Percentiles rank a stretch among this genome's conserved stretches.
These are phyloP conservation scores for Leucoraja ocellata DNA, from an alignment of 2,797 vertebrate genomes.

Conservation along the genomic window DNA sequence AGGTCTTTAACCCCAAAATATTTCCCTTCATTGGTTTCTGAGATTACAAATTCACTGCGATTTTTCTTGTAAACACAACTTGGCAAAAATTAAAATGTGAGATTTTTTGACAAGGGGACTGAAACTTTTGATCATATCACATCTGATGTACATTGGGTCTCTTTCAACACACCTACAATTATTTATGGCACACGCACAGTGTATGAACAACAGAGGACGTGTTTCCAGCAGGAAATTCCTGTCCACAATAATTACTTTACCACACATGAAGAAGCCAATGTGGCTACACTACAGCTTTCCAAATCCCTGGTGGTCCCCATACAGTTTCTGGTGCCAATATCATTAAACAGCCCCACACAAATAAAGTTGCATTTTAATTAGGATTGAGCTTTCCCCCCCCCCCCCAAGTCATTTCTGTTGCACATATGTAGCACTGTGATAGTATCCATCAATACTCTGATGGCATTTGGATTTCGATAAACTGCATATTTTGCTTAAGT, in stretches of 20 bases:
- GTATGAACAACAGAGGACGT: slow-evolving; percentile 37
- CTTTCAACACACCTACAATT: slow-evolving; percentile 37
- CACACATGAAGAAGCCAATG: slow-evolving; percentile 39
- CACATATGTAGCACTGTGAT: slow-evolving; percentile 15
- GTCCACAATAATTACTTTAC: slow-evolving; percentile 38
- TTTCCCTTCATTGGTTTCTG: background rate
- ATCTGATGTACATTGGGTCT: slow-evolving; percentile 17
- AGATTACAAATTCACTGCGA: background rate
- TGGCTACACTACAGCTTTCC: slow-evolving; percentile 35
- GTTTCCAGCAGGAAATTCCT: slow-evolving; percentile 38
- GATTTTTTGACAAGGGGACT: background rate
- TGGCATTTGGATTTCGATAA: background rate
- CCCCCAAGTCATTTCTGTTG: slow-evolving; percentile 34
- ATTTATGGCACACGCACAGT: slow-evolving; percentile 29
- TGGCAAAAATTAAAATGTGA: too few species aligned
- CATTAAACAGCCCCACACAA: slow-evolving; percentile 34
- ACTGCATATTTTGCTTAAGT: slow-evolving; percentile 7
- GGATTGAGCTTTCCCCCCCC: background rate
- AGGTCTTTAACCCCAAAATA: background rate
- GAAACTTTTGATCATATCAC: slow-evolving; percentile 9
- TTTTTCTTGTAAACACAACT: background rate
- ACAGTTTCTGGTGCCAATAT: slow-evolving; percentile 34
- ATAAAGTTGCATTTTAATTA: slow-evolving; percentile 37
- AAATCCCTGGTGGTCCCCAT: slow-evolving; percentile 36
- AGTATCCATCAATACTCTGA: background rate